Evolutionary conservation across 1,140 invertebrate genomes (phyloP), one percentile per base, ranked within the genome.

Genomic region (Muscidifurax raptorellus): DNA sequence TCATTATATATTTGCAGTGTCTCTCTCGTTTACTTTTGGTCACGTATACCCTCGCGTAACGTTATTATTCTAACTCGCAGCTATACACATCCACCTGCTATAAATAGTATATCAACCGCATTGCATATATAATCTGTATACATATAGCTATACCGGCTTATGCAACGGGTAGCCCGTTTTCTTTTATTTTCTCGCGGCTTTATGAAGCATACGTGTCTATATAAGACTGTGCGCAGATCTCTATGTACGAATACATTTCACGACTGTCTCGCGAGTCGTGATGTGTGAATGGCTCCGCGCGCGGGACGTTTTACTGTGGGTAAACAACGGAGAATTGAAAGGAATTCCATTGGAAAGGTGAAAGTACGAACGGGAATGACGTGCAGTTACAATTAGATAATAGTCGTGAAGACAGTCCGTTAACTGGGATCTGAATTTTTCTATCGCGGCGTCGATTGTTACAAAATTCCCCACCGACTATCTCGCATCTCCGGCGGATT

Each of bases 371-470:
- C 18, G 44, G 25, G 59, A 44, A 59, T 77, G 47, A 64, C 28
- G 13, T 77, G 10, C 28, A 15, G 67, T 71, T 52, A 47, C 67
- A 80, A 69, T 80, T 80, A 80, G 78, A 69, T 80, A 80, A 69
- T 80, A 66, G 59, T 80, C 27, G 78, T 27, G 30, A 64, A 32
- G 47, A 67, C 52, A 40, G 30, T 69, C 6, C 0, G 67, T 64
- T 59, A 22, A 32, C 27, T 64, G n/a, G 3, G 52, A 78, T 64
- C 27, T 78, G 13, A 2, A 78, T 52, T 47, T 32, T 74, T 40
- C 28, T 12, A 13, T 22, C 59, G 59, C 6, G 18, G 3, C 52
- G 13, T 59, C 52, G 52, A 59, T 59, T 59, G 18, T 59, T 59
- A 59, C 52, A 59, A n/a, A n/a, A 59, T 59, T 40, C 5, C 52